These are phyloP conservation scores for Chunga burmeisteri DNA, from an alignment of 2,113 vertebrate genomes.

Conservation along the genomic window DNA sequence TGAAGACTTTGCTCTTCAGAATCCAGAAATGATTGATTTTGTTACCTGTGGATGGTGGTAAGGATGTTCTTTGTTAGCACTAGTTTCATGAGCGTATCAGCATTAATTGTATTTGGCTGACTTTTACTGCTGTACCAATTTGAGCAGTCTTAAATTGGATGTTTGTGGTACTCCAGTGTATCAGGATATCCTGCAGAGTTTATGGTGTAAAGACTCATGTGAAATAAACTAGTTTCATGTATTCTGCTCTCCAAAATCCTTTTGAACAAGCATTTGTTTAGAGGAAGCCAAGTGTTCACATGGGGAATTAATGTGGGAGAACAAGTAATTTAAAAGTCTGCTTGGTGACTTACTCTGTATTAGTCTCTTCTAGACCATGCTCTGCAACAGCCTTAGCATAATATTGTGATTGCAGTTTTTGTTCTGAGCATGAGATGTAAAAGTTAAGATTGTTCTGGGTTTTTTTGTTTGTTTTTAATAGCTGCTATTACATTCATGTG, in stretches of 20 bases:
- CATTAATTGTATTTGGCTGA: background rate
- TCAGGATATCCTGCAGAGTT: background rate
- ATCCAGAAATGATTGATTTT: background rate
- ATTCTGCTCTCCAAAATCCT: background rate
- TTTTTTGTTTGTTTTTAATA: constrained; percentile 39
- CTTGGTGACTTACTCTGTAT: background rate
- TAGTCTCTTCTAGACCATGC: background rate
- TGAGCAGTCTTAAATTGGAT: background rate
- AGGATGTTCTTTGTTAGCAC: background rate
- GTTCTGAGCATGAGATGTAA: background rate
- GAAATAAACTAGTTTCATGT: background rate
- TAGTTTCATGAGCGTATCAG: background rate
- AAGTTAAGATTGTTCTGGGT: background rate
- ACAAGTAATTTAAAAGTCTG: background rate
- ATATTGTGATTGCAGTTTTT: background rate
- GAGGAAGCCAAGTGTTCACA: background rate
- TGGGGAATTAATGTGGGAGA: background rate
- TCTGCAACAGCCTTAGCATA: background rate
- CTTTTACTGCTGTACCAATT: background rate
- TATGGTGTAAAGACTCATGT: background rate
- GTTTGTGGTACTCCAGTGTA: background rate
- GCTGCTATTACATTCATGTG: constrained; percentile 89
- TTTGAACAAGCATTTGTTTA: background rate
- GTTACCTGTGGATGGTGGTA: background rate
- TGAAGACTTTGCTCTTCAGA: background rate